Evolutionary conservation across 2,888 invertebrate genomes (phyloP).

Genomic region (Callinectes sapidus): DNA sequence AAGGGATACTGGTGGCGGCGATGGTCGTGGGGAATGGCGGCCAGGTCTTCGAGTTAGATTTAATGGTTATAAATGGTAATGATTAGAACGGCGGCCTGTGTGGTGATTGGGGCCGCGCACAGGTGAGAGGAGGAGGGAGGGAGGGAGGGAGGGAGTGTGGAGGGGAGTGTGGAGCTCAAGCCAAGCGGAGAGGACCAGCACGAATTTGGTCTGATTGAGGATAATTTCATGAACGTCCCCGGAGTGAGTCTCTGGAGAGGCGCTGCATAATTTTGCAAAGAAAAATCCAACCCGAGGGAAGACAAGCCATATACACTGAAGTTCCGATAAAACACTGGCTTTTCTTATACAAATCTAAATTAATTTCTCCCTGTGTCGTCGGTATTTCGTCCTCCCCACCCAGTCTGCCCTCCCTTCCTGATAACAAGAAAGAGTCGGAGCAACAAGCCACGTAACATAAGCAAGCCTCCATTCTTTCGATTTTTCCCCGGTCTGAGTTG

Average conservation of each 20-base stretch:
- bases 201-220: slow-evolving; percentile 35
- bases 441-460: slow-evolving; percentile 46
- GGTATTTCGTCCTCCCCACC: background rate
- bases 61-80: slow-evolving; percentile 51
- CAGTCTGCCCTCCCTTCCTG: background rate
- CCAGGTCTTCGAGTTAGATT: slow-evolving; percentile 40
- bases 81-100: slow-evolving; percentile 42
- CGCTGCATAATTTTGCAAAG: slow-evolving; percentile 26
- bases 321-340: slow-evolving; percentile 37
- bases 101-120: slow-evolving; percentile 32
- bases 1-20: slow-evolving; percentile 10
- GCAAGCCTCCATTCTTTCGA: slow-evolving; percentile 54
- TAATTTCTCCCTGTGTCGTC: slow-evolving; percentile 31
- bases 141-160: background rate
- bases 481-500: slow-evolving; percentile 38
- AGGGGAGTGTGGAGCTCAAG: background rate
- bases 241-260: slow-evolving; percentile 20
- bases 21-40: slow-evolving; percentile 4
- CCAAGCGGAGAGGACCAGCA: slow-evolving; percentile 16
- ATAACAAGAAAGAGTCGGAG: slow-evolving; percentile 37
- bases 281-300: slow-evolving; percentile 36
- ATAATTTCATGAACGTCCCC: slow-evolving; percentile 35
- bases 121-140: slow-evolving; percentile 9
- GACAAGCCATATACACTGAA: slow-evolving; percentile 37
- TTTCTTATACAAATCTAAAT: slow-evolving; percentile 33